phyloP scores from a whole-genome alignment of 2,888 invertebrate genomes.

The Nemurella pictetii region DNA sequence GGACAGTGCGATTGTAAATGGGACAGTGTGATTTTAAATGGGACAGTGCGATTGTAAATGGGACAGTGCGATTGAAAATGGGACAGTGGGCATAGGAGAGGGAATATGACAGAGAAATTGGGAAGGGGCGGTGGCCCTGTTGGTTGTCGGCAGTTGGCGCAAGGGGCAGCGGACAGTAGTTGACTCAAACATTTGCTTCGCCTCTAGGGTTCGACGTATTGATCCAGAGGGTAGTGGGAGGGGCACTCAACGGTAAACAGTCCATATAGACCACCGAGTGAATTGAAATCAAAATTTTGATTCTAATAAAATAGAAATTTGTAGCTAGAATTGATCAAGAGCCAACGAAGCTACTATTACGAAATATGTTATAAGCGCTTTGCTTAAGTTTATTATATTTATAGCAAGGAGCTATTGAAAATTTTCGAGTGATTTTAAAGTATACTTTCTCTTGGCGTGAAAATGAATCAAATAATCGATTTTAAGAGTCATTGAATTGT shows the following conservation, averaged over 20 bases:
- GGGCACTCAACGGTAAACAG: neutral
- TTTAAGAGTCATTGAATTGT: no score
- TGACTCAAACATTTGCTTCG: constrained; percentile 8
- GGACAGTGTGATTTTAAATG: no score
- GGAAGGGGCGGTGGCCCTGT: neutral
- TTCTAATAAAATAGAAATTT: neutral
- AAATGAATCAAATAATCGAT: no score
- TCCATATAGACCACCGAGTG: neutral
- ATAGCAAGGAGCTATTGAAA: no score
- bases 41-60: no score
- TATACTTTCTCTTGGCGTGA: no score
- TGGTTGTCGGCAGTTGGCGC: neutral
- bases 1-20: no score
- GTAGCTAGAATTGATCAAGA: neutral
- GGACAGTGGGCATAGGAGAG: neutral
- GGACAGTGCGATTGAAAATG: no score
- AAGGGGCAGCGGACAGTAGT: neutral
- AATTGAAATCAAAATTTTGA: neutral
- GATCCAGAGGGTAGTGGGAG: neutral
- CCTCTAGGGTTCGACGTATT: neutral
- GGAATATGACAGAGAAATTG: neutral
- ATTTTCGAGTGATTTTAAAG: no score
- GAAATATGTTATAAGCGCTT: no score
- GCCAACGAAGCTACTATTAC: neutral
- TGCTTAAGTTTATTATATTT: no score